Evolutionary conservation across 2,888 invertebrate genomes (phyloP), one percentile per base, ranked within the genome.

Genomic region (Agonopterix subpropinquella): DNA sequence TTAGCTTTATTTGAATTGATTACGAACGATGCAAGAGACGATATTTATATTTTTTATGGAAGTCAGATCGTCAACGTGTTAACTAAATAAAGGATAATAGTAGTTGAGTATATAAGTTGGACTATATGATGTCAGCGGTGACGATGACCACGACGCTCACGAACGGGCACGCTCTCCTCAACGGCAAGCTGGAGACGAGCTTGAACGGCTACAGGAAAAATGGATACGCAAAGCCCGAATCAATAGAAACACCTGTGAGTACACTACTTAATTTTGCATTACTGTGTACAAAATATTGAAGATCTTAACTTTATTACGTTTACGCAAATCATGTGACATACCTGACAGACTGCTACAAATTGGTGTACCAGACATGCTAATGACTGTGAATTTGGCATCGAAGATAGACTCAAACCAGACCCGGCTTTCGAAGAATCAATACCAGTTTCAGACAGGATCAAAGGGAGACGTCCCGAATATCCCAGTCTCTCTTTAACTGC

Each of bases 61-160:
- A 28, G 5, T 28, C 4, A 28, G 28, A 28, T 28, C 28, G 4
- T 28, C 28, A 28, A 28, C 28, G 28, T 28, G 28, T 28, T 28
- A 18, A 18, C 18, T 18, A 18, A 18, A 18, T 7, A 28, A 28
- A 1, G 28, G 7, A 28, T 18, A 18, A 4, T 28, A 28, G 7
- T 28, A 28, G 28, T 28, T 28, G 28, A 28, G 28, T 28, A 28
- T 0, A 28, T 28, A 4, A 28, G 42, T 18, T n/a, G 37, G 37
- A 45, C 45, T 36, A 37, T 47, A 52, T 47, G 49, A 49, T 85
- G 84, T 80, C 86, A 67, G 70, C 85, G 52, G 58, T 83, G 54
- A 86, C 85, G 53, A 71, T 86, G 67, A 83, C 86, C 47, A 81
- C 83, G 43, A 84, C 80, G 46, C 71, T 83, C 49, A 80, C 75